Percentiles rank a stretch among this genome's conserved stretches.
phyloP scores from a whole-genome alignment of 2,113 vertebrate genomes.

The Megaceryle maxima region DNA sequence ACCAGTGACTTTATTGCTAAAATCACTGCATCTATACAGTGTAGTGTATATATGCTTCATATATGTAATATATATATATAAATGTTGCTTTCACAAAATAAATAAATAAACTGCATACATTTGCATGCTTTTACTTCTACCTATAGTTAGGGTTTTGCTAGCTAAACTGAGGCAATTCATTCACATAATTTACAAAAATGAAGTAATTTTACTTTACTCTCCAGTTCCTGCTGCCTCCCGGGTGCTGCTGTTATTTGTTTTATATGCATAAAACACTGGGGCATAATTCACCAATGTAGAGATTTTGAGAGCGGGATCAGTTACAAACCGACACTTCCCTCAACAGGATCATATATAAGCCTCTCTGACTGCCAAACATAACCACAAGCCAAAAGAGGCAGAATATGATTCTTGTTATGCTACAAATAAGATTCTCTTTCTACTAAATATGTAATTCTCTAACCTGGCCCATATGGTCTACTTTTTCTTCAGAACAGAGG shows the following conservation, averaged over 20 bases:
- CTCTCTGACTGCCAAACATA: background rate
- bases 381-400: background rate
- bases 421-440: background rate
- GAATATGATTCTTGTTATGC: background rate
- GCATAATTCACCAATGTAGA: background rate
- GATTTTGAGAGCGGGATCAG: background rate
- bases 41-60: background rate
- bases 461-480: background rate
- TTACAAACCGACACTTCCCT: background rate
- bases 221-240: fast-evolving
- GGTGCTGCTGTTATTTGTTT: background rate
- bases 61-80: background rate
- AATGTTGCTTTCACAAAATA: background rate
- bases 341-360: background rate
- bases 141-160: background rate
- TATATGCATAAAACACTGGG: background rate
- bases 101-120: background rate
- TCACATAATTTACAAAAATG: background rate
- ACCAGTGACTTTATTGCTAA: background rate
- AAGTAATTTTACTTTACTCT: background rate
- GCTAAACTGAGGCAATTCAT: background rate
- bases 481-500: background rate
- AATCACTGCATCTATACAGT: background rate
- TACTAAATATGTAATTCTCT: background rate
- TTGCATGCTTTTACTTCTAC: background rate